Evolutionary conservation across 2,113 vertebrate genomes (phyloP), one percentile per base, ranked within the genome.

Genomic region (Megaleporinus macrocephalus): DNA sequence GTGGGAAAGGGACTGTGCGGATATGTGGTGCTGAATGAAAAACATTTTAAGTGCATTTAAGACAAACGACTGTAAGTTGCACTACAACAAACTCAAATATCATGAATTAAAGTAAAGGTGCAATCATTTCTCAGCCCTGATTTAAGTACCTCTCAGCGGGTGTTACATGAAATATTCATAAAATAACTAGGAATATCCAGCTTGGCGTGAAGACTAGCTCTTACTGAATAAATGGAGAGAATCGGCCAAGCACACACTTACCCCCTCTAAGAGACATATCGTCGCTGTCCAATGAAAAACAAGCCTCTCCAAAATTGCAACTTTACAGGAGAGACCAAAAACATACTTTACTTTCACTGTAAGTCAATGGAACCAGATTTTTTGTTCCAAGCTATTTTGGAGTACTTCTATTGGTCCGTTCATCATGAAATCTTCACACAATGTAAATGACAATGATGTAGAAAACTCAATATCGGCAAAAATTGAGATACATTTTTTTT

Each of bases 61-160:
- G 24, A 44, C 68, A 80, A 72, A 72, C 68, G 36, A 79, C 29
- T 70, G 55, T 24, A 51, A 80, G 68, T 62, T 57, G 22, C 57
- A 61, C 1, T 5, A 15, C 20, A 27, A 59, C 15, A 71, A 59
- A 68, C 13, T 44, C n/a, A 70, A n/a, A 41, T 18, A 61, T 14
- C 68, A 72, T 27, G 33, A 49, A 62, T 62, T 80, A 62, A 72
- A 80, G 55, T 49, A 62, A 27, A 80, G 36, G 78, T 72, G 78
- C 78, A 72, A 30, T 29, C 33, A 27, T 22, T 14, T 44, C n/a
- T 61, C 33, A 65, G 24, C 24, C 36, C 20, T 36, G 14, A 47
- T 20, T 18, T 65, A 16, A 14, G 1, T 55, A 47, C 74, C 26
- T 26, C 26, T 61, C n/a, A 15, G 18, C 24, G 12, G 22, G 36